Evolutionary conservation across 2,113 vertebrate species (phyloP).

Genomic region (Hemiscyllium ocellatum): DNA sequence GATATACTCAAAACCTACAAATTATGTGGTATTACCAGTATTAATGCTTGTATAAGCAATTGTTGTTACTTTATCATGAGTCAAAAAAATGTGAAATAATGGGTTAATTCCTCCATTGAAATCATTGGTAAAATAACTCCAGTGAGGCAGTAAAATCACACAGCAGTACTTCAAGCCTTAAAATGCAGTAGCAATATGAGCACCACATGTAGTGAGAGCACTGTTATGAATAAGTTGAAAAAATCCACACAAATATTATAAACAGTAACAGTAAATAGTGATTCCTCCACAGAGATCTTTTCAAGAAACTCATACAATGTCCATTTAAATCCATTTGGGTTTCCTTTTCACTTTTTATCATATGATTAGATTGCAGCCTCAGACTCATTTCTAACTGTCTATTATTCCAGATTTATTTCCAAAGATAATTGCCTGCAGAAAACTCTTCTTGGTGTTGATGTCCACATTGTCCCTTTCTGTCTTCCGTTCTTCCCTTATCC

Average conservation of each 20-base stretch:
- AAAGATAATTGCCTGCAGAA: conserved; percentile 32
- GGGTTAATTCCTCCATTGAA: background rate
- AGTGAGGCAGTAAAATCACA: background rate
- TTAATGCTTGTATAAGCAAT: background rate
- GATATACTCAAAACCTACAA: background rate
- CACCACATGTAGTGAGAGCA: background rate
- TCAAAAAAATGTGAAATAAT: background rate
- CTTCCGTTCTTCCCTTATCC: conserved; percentile 26
- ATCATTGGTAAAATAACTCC: background rate
- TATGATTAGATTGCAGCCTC: conserved; percentile 5
- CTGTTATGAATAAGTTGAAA: background rate
- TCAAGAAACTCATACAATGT: background rate
- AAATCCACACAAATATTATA: background rate
- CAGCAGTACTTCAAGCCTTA: background rate
- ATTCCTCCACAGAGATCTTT: background rate
- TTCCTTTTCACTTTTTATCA: background rate
- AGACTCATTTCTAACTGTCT: background rate
- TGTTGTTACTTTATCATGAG: background rate
- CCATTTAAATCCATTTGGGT: background rate
- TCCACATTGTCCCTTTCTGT: conserved; percentile 19
- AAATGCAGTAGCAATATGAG: background rate
- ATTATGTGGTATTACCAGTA: background rate
- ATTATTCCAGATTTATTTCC: conserved; percentile 28
- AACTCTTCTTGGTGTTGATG: conserved; percentile 23
- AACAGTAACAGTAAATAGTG: background rate